These are phyloP conservation scores for Hirtodrosophila trivittata DNA, from an alignment of 2,888 invertebrate genomes.

Conservation along the genomic window DNA sequence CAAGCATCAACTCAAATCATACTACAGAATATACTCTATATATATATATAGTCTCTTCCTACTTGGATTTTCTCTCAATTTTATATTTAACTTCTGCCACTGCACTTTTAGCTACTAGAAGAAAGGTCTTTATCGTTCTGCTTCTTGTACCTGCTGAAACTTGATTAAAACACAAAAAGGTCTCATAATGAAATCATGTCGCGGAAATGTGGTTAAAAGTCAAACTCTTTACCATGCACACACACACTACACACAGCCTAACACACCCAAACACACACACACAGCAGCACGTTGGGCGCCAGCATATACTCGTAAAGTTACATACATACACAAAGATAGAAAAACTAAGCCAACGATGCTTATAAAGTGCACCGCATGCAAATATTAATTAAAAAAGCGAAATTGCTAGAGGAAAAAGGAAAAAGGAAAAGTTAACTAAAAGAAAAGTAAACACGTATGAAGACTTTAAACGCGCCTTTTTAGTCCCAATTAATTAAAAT, in stretches of 20 bases:
- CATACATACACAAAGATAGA: slow-evolving; percentile 2
- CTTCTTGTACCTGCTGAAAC: slow-evolving; percentile 17
- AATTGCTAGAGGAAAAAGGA: slow-evolving; percentile 4
- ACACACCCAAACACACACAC: too few species aligned
- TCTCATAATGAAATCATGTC: slow-evolving; percentile 52
- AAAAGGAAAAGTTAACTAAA: not conserved
- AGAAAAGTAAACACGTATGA: not conserved
- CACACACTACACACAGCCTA: too few species aligned
- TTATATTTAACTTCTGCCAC: slow-evolving; percentile 4
- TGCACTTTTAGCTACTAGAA: slow-evolving; percentile 1
- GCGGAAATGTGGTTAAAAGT: slow-evolving; percentile 34
- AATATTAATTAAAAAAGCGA: slow-evolving; percentile 25
- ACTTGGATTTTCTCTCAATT: not conserved
- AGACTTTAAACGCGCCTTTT: slow-evolving; percentile 13
- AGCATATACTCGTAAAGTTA: slow-evolving; percentile 11
- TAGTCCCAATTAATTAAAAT: too few species aligned
- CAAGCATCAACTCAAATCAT: too few species aligned
- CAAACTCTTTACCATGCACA: slow-evolving; percentile 15
- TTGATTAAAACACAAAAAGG: slow-evolving; percentile 35
- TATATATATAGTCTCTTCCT: too few species aligned
- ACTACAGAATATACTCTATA: too few species aligned
- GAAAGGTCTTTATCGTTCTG: not conserved
- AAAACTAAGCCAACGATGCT: slow-evolving; percentile 24
- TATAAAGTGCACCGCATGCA: slow-evolving; percentile 28
- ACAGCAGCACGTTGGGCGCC: too few species aligned